Evolutionary conservation across 2,797 vertebrate species (phyloP), one percentile per base, ranked within the genome.

Genomic region (Ambastaia sidthimunki): DNA sequence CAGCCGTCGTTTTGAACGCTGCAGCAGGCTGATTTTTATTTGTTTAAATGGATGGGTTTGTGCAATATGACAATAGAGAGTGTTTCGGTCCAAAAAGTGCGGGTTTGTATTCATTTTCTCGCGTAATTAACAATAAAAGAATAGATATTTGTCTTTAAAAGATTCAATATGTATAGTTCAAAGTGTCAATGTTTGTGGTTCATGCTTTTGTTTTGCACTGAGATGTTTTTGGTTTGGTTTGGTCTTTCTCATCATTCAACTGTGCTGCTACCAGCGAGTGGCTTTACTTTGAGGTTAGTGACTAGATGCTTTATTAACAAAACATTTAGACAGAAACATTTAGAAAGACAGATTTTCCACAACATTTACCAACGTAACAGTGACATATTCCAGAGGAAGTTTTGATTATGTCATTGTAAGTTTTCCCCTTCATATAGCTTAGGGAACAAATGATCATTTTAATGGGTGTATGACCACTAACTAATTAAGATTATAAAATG

Each of bases 181-280:
- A 41, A 34, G 31, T 44, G 34, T 81, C 28, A 19, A 60, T 82
- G 62, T 62, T 78, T 78, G 66, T 80, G 19, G 48, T 71, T 78
- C 23, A 23, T 71, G 69, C 18, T 60, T 76, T 76, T n/a, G 23
- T n/a, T 65, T 82, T 16, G 71, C 50, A 63, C 28, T 55, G 23
- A 50, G 68, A 76, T 80, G 68, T 82, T 69, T 82, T 80, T 82
- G 86, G 86, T 80, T 78, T 86, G 55, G 70, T 81, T 79, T 71
- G 48, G 83, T 83, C 72, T 86, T 88, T 81, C 88, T 86, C 84
- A 85, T 86, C 89, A 87, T 89, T 76, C 90, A 73, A 89, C 85
- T 86, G 95, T 97, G 96, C 96, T 94, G 91, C 87, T 94, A 94
- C 95, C 96, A 97, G 94, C 93, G 96, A 96, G 96, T 96, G 97